These are phyloP conservation scores for Microtus pennsylvanicus DNA, from an alignment of 2,113 vertebrate species.

Conservation along the genomic window DNA sequence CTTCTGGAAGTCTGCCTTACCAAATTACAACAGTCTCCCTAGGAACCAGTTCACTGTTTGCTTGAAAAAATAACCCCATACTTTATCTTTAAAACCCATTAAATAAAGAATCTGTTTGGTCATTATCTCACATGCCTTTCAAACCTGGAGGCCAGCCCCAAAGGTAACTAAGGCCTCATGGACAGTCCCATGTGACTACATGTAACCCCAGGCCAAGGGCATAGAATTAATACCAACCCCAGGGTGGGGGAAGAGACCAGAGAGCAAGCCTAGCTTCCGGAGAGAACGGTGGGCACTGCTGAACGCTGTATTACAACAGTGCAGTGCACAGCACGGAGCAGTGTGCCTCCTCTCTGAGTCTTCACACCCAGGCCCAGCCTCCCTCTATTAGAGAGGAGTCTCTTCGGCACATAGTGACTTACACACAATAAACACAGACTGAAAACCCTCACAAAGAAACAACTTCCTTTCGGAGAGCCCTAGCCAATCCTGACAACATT, in stretches of 20 bases:
- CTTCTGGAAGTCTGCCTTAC: background rate
- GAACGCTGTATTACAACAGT: background rate
- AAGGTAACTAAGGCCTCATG: too few species aligned
- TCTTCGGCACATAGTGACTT: background rate
- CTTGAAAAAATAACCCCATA: background rate
- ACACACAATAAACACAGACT: background rate
- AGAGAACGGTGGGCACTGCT: background rate
- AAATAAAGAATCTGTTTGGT: background rate
- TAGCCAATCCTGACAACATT: background rate
- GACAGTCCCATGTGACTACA: background rate
- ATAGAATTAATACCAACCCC: background rate
- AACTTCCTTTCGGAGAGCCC: background rate
- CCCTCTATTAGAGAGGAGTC: background rate
- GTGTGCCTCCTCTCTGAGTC: rapidly evolving
- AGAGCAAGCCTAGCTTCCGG: background rate
- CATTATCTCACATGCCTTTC: background rate
- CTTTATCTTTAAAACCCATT: background rate
- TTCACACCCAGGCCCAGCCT: background rate
- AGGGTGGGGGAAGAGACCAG: background rate
- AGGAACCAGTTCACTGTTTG: background rate
- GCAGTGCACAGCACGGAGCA: background rate
- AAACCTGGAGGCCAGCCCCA: background rate
- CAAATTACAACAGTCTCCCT: background rate
- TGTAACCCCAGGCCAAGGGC: background rate
- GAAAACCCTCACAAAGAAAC: background rate